Conservation (phyloP, 2,113 vertebrate species). For the Neoarius graeffei region DNA sequence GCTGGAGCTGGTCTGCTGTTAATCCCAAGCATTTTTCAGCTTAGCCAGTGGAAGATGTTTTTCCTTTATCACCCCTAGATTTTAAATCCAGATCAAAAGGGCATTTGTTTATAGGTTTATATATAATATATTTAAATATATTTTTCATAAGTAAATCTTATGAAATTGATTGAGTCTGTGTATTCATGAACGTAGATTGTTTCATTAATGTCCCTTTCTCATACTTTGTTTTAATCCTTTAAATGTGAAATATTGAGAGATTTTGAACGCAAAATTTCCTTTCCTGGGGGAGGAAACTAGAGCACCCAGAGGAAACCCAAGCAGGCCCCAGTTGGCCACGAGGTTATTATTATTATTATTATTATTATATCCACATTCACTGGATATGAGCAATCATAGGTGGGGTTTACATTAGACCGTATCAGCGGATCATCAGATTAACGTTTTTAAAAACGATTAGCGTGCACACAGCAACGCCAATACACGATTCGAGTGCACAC, state of each 20-base stretch:
- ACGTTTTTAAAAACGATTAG: too few species aligned
- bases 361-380: too few species aligned
- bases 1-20: not conserved
- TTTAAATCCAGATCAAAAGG: not conserved
- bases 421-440: too few species aligned
- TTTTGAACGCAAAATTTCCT: not conserved
- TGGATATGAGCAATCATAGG: too few species aligned
- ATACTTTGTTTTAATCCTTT: not conserved
- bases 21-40: not conserved
- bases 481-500: too few species aligned
- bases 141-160: not conserved
- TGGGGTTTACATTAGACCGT: too few species aligned
- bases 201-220: not conserved
- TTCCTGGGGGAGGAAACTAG: too few species aligned
- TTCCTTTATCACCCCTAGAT: not conserved
- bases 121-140: not conserved
- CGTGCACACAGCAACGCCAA: too few species aligned
- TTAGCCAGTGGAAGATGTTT: not conserved
- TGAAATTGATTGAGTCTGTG: not conserved
- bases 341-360: not conserved
- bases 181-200: not conserved
- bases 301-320: too few species aligned
- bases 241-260: not conserved
- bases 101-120: not conserved
- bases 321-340: too few species aligned